Percentiles rank a stretch among this genome's conserved stretches.
Conservation (phyloP, 2,888 invertebrate genomes). For the Reticulitermes lucifugus region DNA sequence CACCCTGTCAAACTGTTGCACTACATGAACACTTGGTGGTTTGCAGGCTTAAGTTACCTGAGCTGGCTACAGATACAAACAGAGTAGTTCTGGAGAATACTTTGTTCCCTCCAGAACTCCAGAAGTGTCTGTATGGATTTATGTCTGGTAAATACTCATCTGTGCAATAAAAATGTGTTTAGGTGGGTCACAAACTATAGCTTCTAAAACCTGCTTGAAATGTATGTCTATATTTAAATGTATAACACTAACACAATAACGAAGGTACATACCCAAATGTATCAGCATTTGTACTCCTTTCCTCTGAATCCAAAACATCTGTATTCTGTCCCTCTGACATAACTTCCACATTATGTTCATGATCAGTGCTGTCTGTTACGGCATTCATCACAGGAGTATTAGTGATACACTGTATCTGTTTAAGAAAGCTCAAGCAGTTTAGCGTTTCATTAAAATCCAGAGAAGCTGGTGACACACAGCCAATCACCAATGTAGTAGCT, state of each 20-base stretch:
- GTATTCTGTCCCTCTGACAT: slow-evolving; percentile 45
- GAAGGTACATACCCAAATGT: slow-evolving; percentile 68
- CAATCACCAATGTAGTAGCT: slow-evolving; percentile 78
- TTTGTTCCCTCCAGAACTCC: too few relatives aligned
- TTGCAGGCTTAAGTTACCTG: too few relatives aligned
- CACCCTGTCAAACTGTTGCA: too few relatives aligned
- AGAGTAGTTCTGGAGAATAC: too few relatives aligned
- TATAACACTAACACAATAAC: background rate
- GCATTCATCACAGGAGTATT: slow-evolving; percentile 80
- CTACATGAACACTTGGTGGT: too few relatives aligned
- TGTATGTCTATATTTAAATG: too few relatives aligned
- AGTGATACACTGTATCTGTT: slow-evolving; percentile 75
- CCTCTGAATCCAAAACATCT: slow-evolving; percentile 52
- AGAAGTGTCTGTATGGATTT: too few relatives aligned
- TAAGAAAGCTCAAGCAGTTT: slow-evolving; percentile 75
- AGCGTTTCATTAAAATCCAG: slow-evolving; percentile 76
- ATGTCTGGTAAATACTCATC: too few relatives aligned
- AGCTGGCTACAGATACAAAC: too few relatives aligned
- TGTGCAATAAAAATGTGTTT: too few relatives aligned
- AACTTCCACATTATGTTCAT: slow-evolving; percentile 53
- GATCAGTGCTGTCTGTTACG: slow-evolving; percentile 58
- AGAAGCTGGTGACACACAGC: slow-evolving; percentile 78
- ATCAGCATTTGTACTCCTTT: slow-evolving; percentile 60
- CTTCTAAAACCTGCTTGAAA: too few relatives aligned
- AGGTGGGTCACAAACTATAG: too few relatives aligned